A percentile compares a stretch with the other conserved stretches of the same genome.
Evolutionary conservation across 2,797 vertebrate genomes (phyloP).

Genomic region (Myioborus melanocephalus): DNA sequence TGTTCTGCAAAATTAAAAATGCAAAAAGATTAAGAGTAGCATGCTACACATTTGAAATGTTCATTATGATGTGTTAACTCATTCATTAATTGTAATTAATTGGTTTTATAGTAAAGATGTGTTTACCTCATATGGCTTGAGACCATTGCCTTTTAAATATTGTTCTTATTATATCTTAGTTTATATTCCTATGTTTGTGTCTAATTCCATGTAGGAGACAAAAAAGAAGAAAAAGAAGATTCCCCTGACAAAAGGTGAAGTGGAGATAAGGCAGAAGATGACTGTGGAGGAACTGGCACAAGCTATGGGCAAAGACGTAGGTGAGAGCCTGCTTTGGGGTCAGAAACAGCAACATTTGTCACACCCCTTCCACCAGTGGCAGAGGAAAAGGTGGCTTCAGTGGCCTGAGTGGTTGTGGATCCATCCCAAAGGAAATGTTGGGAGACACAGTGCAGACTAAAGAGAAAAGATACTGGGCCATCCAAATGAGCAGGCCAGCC

Average conservation of each 20-base stretch:
- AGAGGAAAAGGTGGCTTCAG: background rate
- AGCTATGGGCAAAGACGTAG: conserved; percentile 87
- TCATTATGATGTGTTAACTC: background rate
- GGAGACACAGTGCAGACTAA: background rate
- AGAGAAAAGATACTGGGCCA: background rate
- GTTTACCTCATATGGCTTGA: background rate
- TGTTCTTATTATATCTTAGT: background rate
- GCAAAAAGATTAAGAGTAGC: background rate
- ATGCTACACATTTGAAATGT: background rate
- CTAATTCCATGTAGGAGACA: conserved; percentile 64
- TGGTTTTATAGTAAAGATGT: background rate
- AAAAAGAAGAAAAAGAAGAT: conserved; percentile 61
- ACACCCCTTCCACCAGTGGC: background rate
- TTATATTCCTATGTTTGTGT: background rate
- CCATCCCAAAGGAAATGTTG: background rate
- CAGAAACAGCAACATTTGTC: background rate
- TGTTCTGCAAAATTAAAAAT: background rate
- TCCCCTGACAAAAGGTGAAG: conserved; percentile 76
- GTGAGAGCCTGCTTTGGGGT: conserved; percentile 70
- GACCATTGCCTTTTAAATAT: background rate
- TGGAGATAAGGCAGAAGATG: conserved; percentile 86
- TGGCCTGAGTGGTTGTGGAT: background rate
- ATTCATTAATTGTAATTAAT: background rate
- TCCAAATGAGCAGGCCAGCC: background rate
- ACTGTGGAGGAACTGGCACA: conserved; percentile 82